Percentiles rank a stretch among this genome's conserved stretches.
phyloP scores from a whole-genome alignment of 2,888 invertebrate genomes.

The Megaustenia siamemsis region DNA sequence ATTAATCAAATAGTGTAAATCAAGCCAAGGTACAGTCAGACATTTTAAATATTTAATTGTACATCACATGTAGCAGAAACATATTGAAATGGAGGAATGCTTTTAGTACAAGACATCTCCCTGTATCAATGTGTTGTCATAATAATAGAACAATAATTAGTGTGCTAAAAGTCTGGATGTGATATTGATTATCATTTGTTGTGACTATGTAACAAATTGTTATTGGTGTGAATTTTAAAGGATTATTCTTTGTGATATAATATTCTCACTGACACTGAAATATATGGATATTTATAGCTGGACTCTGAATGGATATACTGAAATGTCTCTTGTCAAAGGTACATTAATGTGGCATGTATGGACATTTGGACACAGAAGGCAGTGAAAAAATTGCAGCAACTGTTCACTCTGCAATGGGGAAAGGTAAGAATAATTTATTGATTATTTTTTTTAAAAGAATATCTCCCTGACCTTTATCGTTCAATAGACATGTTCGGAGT shows the following conservation, averaged over 20 bases:
- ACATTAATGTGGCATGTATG: slow-evolving; percentile 26
- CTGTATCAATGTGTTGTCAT: no score
- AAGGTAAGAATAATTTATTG: slow-evolving; percentile 12
- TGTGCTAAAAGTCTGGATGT: neutral
- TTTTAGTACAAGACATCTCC: no score
- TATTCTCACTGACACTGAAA: neutral
- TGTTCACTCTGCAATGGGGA: slow-evolving; percentile 14
- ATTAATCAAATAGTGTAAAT: no score
- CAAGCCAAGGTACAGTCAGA: no score
- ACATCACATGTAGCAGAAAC: no score
- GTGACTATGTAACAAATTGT: neutral
- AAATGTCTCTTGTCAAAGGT: slow-evolving; percentile 2
- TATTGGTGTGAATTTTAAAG: neutral
- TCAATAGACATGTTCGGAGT: no score
- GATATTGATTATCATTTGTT: neutral
- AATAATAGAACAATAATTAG: neutral
- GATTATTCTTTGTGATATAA: neutral
- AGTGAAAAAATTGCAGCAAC: slow-evolving; percentile 10
- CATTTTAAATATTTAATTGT: no score
- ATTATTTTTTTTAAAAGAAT: neutral
- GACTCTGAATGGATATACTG: slow-evolving; percentile 11
- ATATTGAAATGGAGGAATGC: no score
- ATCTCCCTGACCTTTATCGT: neutral
- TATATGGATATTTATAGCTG: slow-evolving; percentile 7
- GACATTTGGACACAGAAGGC: neutral